A percentile compares a stretch with the other conserved stretches of the same genome.
Evolutionary conservation across 2,888 invertebrate genomes (phyloP).

Genomic region (Amphipoea lucens): DNA sequence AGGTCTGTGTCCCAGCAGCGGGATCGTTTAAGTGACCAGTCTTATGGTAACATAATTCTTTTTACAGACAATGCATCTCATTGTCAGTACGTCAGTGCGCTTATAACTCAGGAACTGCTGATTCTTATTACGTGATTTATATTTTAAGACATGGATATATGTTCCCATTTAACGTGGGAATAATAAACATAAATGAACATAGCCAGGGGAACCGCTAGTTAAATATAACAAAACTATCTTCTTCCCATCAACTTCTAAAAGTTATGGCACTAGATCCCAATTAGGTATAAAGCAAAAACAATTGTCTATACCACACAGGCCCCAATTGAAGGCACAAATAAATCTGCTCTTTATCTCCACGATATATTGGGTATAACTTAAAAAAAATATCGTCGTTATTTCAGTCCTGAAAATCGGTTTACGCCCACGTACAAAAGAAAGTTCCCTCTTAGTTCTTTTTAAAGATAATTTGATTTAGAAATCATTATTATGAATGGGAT

Average conservation of each 20-base stretch:
- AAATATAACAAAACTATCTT: not conserved
- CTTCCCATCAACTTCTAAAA: not conserved
- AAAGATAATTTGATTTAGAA: conserved; percentile 31
- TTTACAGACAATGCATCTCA: too few species aligned
- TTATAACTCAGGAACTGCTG: not conserved
- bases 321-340: conserved; percentile 30
- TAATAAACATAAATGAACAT: not conserved
- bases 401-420: conserved; percentile 27
- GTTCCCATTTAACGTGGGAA: not conserved
- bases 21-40: too few species aligned
- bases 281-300: not conserved
- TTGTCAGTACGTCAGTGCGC: not conserved
- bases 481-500: conserved; percentile 24
- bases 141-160: not conserved
- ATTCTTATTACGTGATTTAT: not conserved
- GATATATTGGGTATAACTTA: conserved; percentile 6
- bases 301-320: not conserved
- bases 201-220: not conserved
- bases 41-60: too few species aligned
- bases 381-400: conserved; percentile 38
- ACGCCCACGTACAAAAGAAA: conserved; percentile 37
- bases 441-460: conserved; percentile 14
- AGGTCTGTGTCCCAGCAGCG: too few species aligned
- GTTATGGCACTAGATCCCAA: conserved; percentile 8
- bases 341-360: conserved; percentile 18